A percentile compares a stretch with the other conserved stretches of the same genome.
Evolutionary conservation across 2,113 vertebrate species (phyloP).

Genomic region (Peromyscus californicus): DNA sequence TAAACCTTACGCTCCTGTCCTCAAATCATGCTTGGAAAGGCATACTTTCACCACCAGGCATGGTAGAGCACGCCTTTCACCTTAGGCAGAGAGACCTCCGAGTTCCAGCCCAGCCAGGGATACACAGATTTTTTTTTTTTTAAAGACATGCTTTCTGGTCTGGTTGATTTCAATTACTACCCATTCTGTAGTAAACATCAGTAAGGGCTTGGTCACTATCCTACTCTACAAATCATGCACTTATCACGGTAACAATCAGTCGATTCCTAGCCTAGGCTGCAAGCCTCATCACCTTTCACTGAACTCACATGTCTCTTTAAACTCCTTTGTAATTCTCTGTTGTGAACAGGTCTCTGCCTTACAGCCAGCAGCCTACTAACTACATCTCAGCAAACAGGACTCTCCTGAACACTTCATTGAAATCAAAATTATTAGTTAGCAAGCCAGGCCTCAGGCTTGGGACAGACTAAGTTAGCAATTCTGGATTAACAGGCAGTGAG

Average conservation of each 20-base stretch:
- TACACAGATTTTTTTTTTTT: background rate
- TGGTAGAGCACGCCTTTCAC: background rate
- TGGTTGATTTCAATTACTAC: slow-evolving; percentile 9
- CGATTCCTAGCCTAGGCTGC: slow-evolving; percentile 31
- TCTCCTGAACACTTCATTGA: background rate
- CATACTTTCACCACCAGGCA: background rate
- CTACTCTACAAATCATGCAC: background rate
- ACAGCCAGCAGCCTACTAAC: background rate
- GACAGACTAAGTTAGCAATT: slow-evolving; percentile 27
- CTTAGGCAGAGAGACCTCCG: background rate
- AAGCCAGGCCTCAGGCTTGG: background rate
- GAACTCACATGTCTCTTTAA: slow-evolving; percentile 62
- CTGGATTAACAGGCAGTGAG: slow-evolving; percentile 19
- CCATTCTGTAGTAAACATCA: background rate
- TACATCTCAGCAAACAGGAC: slow-evolving; percentile 30
- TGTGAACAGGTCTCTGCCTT: slow-evolving; percentile 23
- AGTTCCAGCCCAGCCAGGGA: background rate
- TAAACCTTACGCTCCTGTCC: background rate
- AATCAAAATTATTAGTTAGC: slow-evolving; percentile 18
- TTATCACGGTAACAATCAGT: slow-evolving; percentile 45
- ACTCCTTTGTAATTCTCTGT: slow-evolving; percentile 52
- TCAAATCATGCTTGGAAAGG: background rate
- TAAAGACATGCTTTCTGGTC: slow-evolving; percentile 24
- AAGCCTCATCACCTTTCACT: slow-evolving; percentile 56
- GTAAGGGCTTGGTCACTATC: background rate